A percentile compares a stretch with the other conserved stretches of the same genome.
These are phyloP conservation scores for Cairina moschata DNA, from an alignment of 2,113 vertebrate genomes.

Conservation along the genomic window DNA sequence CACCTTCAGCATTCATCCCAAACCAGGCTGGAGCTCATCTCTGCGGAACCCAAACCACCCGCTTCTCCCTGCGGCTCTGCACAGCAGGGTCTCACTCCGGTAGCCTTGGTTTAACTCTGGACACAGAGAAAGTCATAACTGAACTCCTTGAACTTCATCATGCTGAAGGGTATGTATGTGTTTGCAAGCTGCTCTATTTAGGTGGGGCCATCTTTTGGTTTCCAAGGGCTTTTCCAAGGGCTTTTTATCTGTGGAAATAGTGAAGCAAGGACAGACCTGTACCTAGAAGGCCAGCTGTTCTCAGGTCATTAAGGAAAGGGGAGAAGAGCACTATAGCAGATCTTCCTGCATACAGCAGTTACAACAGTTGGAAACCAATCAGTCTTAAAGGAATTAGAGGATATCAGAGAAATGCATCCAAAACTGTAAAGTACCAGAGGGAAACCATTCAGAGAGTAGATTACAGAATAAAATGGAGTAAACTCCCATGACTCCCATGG, in stretches of 20 bases:
- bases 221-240: background rate
- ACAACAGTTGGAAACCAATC: background rate
- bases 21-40: background rate
- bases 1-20: background rate
- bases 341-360: background rate
- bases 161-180: background rate
- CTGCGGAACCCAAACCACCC: background rate
- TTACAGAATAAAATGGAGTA: background rate
- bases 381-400: background rate
- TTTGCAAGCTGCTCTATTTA: background rate
- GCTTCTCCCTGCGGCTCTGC: background rate
- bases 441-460: background rate
- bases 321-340: background rate
- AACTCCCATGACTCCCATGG: background rate
- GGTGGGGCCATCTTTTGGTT: background rate
- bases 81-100: background rate
- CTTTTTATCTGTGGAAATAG: background rate
- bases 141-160: background rate
- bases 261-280: background rate
- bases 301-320: background rate
- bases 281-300: background rate
- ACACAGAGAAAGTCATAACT: rapidly evolving
- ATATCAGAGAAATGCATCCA: background rate
- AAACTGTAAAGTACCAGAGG: background rate
- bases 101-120: background rate